Evolutionary conservation across 2,888 invertebrate species (phyloP).

Genomic region (Agrochola macilenta): DNA sequence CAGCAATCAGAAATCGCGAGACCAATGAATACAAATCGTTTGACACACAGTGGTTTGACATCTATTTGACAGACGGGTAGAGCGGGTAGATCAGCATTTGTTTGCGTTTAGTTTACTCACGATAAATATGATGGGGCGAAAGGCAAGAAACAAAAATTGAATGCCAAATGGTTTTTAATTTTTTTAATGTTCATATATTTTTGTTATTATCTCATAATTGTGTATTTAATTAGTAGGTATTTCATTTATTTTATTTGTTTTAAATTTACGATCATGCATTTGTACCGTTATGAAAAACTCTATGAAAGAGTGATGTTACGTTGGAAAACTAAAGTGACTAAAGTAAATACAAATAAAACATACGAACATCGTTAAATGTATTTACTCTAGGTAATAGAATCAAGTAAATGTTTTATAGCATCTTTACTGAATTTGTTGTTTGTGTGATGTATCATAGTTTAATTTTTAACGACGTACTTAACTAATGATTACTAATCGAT

Average conservation of each 20-base stretch:
- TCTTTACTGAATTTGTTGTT: neutral
- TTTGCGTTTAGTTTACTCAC: constrained; percentile 25
- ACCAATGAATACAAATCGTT: constrained; percentile 4
- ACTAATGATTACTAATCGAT: neutral
- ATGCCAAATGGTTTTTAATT: neutral
- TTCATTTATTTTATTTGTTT: too few relatives aligned
- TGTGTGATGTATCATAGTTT: neutral
- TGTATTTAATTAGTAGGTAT: neutral
- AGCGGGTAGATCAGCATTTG: constrained; percentile 3
- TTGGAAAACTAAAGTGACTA: neutral
- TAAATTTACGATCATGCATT: constrained; percentile 39
- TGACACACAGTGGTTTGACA: constrained; percentile 6
- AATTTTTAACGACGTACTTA: neutral
- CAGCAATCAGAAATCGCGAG: constrained; percentile 21
- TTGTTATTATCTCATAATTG: neutral
- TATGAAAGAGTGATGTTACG: constrained; percentile 56
- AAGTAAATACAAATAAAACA: neutral
- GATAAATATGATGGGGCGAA: neutral
- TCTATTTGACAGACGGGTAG: neutral
- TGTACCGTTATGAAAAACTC: constrained; percentile 61
- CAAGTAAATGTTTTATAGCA: neutral
- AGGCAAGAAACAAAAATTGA: too few relatives aligned
- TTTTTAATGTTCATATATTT: neutral
- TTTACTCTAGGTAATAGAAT: fast-evolving
- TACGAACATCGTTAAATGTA: neutral